Conservation (phyloP, 2,888 invertebrate genomes). For the Dynastes maya region DNA sequence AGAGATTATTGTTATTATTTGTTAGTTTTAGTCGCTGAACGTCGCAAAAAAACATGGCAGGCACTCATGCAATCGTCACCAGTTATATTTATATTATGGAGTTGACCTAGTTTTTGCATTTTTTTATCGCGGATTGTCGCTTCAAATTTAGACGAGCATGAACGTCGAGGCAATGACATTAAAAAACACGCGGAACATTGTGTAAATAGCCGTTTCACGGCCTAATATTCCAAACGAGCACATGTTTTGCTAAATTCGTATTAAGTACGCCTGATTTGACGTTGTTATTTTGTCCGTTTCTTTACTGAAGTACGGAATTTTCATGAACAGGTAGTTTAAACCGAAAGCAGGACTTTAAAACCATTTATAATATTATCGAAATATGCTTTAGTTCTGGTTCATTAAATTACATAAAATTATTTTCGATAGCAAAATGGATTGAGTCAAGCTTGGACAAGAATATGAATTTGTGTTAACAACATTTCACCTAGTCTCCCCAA, state of each 20-base stretch:
- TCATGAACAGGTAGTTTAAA: too few relatives aligned
- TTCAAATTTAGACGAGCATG: constrained; percentile 49
- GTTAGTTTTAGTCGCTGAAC: background rate
- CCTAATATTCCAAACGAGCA: constrained; percentile 8
- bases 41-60: constrained; percentile 31
- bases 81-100: constrained; percentile 44
- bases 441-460: too few relatives aligned
- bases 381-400: too few relatives aligned
- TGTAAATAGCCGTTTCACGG: constrained; percentile 40
- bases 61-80: constrained; percentile 18
- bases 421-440: too few relatives aligned
- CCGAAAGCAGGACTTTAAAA: too few relatives aligned
- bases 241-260: constrained; percentile 13
- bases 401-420: too few relatives aligned
- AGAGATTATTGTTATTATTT: constrained; percentile 21
- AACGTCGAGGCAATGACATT: constrained; percentile 52
- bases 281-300: background rate
- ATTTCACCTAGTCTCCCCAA: too few relatives aligned
- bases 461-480: too few relatives aligned
- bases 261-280: background rate
- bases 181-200: constrained; percentile 48
- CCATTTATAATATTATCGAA: too few relatives aligned
- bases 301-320: too few relatives aligned
- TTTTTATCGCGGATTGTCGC: constrained; percentile 47
- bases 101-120: constrained; percentile 46